Percentiles rank a stretch among this genome's conserved stretches.
Evolutionary conservation across 2,113 vertebrate species (phyloP).

Genomic region (Catharus fuscescens): DNA sequence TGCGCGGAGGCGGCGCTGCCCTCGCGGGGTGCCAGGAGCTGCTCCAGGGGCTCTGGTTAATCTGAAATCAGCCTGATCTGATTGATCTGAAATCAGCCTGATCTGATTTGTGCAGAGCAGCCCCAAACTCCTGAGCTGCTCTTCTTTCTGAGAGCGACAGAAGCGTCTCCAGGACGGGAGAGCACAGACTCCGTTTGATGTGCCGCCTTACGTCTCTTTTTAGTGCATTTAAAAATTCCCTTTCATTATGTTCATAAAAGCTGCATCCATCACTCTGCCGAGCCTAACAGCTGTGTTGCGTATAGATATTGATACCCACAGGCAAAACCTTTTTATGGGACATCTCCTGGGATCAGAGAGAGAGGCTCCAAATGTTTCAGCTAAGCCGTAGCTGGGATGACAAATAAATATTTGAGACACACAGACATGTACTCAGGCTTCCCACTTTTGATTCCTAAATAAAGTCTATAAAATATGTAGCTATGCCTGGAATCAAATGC

Average conservation of each 20-base stretch:
- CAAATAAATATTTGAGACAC: slow-evolving; percentile 71
- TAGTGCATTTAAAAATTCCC: slow-evolving; percentile 71
- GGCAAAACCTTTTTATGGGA: slow-evolving; percentile 68
- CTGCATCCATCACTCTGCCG: slow-evolving; percentile 40
- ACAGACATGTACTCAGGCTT: slow-evolving; percentile 17
- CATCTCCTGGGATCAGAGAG: slow-evolving; percentile 53
- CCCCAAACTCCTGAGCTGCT: slow-evolving; percentile 1
- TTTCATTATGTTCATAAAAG: slow-evolving; percentile 68
- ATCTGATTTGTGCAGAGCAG: neutral
- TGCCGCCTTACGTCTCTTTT: slow-evolving; percentile 49
- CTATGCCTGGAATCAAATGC: slow-evolving; percentile 14
- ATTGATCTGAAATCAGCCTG: neutral
- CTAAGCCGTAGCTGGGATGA: slow-evolving; percentile 23
- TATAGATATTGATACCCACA: slow-evolving; percentile 67
- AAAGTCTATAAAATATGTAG: slow-evolving; percentile 52
- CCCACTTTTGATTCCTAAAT: slow-evolving; percentile 60
- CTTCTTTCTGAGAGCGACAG: neutral
- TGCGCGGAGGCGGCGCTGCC: neutral
- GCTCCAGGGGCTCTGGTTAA: slow-evolving; percentile 35
- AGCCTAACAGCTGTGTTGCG: slow-evolving; percentile 69
- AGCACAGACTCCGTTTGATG: slow-evolving; percentile 50
- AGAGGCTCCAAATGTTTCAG: slow-evolving; percentile 50
- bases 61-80: neutral
- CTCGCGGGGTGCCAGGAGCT: neutral
- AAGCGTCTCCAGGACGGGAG: neutral